Percentiles rank a stretch among this genome's conserved stretches.
These are phyloP conservation scores for Samia ricini DNA, from an alignment of 1,140 invertebrate species.

Conservation along the genomic window DNA sequence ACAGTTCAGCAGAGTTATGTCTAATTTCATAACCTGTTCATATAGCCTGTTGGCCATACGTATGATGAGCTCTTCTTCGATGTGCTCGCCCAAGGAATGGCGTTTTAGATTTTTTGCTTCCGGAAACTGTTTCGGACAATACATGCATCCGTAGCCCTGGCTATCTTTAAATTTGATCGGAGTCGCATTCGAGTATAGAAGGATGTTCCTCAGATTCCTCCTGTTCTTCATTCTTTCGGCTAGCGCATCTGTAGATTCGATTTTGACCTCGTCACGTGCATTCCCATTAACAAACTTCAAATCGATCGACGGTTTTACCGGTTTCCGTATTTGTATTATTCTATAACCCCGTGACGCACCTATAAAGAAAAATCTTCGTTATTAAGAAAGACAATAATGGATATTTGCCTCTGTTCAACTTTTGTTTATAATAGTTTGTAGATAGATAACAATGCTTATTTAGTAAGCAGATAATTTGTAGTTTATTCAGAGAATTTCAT, in stretches of 20 bases:
- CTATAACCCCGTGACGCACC: background rate
- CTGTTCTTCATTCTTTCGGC: too few relatives aligned
- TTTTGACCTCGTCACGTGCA: too few relatives aligned
- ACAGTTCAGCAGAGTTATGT: conserved; percentile 49
- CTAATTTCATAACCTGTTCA: conserved; percentile 53
- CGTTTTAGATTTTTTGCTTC: conserved; percentile 47
- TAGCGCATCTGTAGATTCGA: too few relatives aligned
- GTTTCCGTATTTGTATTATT: background rate
- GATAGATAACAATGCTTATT: too few relatives aligned
- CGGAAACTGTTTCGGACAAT: conserved; percentile 42
- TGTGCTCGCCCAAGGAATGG: conserved; percentile 53
- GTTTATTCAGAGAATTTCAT: too few relatives aligned
- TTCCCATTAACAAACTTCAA: background rate
- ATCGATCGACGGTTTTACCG: background rate
- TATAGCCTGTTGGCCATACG: conserved; percentile 36
- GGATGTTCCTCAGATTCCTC: conserved; percentile 44
- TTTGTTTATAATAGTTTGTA: too few relatives aligned
- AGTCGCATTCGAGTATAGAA: conserved; percentile 53
- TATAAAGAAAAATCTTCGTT: conserved; percentile 9
- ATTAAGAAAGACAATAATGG: background rate
- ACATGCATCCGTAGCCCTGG: conserved; percentile 49
- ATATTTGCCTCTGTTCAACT: too few relatives aligned
- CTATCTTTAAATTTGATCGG: conserved; percentile 47
- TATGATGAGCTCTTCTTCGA: conserved; percentile 43
- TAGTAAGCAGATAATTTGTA: too few relatives aligned